Evolutionary conservation across 2,797 vertebrate genomes (phyloP), one percentile per base, ranked within the genome.

Genomic region (Champsocephalus esox): DNA sequence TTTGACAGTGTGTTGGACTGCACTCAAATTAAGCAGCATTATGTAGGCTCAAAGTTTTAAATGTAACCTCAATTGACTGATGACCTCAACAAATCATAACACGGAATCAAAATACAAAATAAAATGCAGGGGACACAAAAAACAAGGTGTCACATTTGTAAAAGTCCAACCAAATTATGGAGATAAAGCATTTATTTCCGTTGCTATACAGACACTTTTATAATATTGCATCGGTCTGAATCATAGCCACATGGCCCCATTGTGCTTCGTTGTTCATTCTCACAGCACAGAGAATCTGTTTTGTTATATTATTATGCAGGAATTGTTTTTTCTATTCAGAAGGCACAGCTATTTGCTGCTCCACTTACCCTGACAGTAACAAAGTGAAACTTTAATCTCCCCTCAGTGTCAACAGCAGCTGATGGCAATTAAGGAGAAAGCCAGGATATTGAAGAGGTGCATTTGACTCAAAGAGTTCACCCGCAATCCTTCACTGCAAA

Each of bases 371-470:
- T 86, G 92, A 94, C 92, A 91, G 90, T 87, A 93, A 93, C 93
- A 95, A 93, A 94, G 93, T 94, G 90, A 94, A 94, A 93, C 90
- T 94, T 92, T 90, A 90, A 91, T 92, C 89, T 93, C 87, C 83
- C 91, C 87, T 90, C 86, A 88, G 87, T 88, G 91, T 94, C 92
- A 91, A 92, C 92, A 92, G 89, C 88, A 92, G 88, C 90, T 93
- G 92, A 94, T 92, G 80, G 85, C 89, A 92, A 93, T 94, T 86
- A 88, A 79, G 84, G 82, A 92, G 81, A 87, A 85, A 79, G 79
- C 73, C 85, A 83, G 84, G 85, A 88, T 88, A 77, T 76, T 87
- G 81, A 87, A 93, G 84, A 86, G 84, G 80, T 74, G 82, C 54
- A 68, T 89, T 91, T 80, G 80, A 90, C 87, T 90, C 81, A 80